Percentiles rank a stretch among this genome's conserved stretches.
Evolutionary conservation across 2,113 vertebrate species (phyloP).

Genomic region (Micronycteris hirsuta): DNA sequence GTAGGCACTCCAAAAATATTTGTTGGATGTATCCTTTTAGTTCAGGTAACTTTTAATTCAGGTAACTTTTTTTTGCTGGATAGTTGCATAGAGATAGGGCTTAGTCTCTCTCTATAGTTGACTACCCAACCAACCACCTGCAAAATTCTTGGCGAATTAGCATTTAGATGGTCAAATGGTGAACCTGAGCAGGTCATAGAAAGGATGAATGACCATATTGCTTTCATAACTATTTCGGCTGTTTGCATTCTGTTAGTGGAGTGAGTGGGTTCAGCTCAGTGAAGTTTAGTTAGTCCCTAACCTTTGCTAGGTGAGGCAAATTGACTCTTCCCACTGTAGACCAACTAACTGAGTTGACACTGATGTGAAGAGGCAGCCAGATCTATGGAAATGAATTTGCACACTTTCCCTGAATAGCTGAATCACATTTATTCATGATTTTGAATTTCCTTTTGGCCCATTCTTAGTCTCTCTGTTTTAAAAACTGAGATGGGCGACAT

Average conservation of each 20-base stretch:
- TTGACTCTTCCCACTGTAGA: background rate
- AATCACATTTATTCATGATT: background rate
- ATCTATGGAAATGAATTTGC: background rate
- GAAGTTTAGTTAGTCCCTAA: background rate
- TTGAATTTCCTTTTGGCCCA: background rate
- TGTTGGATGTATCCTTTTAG: background rate
- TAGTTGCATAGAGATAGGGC: background rate
- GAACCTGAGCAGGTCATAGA: background rate
- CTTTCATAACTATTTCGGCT: background rate
- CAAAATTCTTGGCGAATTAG: background rate
- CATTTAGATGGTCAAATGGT: background rate
- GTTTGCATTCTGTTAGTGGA: background rate
- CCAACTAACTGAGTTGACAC: background rate
- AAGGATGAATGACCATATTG: background rate
- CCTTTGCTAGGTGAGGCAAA: background rate
- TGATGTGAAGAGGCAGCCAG: background rate
- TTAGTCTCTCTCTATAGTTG: background rate
- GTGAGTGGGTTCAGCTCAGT: background rate
- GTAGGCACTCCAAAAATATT: background rate
- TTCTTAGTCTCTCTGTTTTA: background rate
- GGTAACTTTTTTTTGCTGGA: background rate
- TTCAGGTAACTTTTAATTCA: background rate
- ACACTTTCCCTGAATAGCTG: background rate
- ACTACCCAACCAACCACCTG: background rate
- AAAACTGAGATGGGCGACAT: background rate